phyloP scores from a whole-genome alignment of 2,888 invertebrate genomes.

The Drosophila limbata region DNA sequence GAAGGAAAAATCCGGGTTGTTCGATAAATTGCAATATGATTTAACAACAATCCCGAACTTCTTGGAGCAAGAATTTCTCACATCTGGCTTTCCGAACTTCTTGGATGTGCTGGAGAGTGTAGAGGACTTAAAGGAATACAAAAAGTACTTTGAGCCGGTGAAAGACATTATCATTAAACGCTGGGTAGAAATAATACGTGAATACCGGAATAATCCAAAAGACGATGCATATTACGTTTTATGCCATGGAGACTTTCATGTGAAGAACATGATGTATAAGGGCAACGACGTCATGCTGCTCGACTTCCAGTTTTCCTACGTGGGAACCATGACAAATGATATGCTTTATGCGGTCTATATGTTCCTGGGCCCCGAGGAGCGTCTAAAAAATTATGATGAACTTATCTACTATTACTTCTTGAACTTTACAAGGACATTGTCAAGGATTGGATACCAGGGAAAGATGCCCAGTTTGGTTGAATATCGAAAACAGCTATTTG shows the following conservation, averaged over 20 bases:
- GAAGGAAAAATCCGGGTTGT: slow-evolving; percentile 35
- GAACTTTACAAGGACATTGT: slow-evolving; percentile 56
- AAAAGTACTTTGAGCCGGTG: slow-evolving; percentile 59
- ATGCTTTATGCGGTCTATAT: slow-evolving; percentile 64
- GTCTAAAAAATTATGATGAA: slow-evolving; percentile 52
- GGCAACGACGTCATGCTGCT: slow-evolving; percentile 68
- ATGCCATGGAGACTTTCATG: slow-evolving; percentile 76
- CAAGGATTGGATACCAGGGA: slow-evolving; percentile 59
- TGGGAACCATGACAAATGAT: slow-evolving; percentile 66
- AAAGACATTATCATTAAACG: slow-evolving; percentile 29
- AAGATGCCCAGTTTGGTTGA: slow-evolving; percentile 52
- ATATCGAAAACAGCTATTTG: slow-evolving; percentile 57
- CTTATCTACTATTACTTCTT: slow-evolving; percentile 67
- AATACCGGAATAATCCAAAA: slow-evolving; percentile 55
- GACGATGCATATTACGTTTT: slow-evolving; percentile 61
- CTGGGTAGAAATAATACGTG: slow-evolving; percentile 24
- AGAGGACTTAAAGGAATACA: slow-evolving; percentile 48
- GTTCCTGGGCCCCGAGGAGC: slow-evolving; percentile 56
- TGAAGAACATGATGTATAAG: slow-evolving; percentile 74
- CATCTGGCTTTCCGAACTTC: slow-evolving; percentile 50
- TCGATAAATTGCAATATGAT: slow-evolving; percentile 29
- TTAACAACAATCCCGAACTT: slow-evolving; percentile 30
- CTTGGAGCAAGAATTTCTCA: slow-evolving; percentile 35
- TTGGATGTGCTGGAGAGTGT: slow-evolving; percentile 43
- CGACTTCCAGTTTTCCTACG: slow-evolving; percentile 69